A percentile compares a stretch with the other conserved stretches of the same genome.
Conservation (phyloP, 23 tunicate species). For the Ciona savignyi region DNA sequence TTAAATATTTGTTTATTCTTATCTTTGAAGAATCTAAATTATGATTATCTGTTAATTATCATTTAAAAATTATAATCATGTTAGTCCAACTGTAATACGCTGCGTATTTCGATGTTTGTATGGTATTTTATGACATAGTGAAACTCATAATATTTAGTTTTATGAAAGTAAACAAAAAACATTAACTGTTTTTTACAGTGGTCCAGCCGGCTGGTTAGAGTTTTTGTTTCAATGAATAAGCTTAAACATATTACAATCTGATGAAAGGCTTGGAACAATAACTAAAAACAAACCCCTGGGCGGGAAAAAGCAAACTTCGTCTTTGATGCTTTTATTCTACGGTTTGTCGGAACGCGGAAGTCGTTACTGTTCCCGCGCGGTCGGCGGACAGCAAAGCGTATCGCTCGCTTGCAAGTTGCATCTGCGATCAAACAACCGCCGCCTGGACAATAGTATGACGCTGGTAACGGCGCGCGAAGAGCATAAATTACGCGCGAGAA, state of each 20-base stretch:
- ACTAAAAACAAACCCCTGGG: neutral
- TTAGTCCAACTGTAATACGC: no score
- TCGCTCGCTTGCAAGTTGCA: neutral
- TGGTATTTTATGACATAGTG: no score
- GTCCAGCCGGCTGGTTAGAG: no score
- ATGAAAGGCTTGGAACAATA: neutral
- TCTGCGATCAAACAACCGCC: neutral
- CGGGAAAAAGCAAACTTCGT: neutral
- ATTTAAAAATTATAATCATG: no score
- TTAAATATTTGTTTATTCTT: no score
- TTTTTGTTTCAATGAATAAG: no score
- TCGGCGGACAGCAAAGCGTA: neutral
- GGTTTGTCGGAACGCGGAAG: neutral
- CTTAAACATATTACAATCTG: neutral
- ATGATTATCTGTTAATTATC: no score
- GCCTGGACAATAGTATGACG: neutral
- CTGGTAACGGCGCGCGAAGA: neutral
- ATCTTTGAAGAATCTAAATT: no score
- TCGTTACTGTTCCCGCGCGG: neutral
- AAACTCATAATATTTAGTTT: no score
- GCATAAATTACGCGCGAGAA: neutral
- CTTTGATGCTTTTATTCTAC: neutral
- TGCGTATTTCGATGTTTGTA: no score
- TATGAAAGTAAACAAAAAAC: no score
- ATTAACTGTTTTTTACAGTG: no score